phyloP scores from a whole-genome alignment of 1,140 invertebrate species.

The Lethocerus indicus region DNA sequence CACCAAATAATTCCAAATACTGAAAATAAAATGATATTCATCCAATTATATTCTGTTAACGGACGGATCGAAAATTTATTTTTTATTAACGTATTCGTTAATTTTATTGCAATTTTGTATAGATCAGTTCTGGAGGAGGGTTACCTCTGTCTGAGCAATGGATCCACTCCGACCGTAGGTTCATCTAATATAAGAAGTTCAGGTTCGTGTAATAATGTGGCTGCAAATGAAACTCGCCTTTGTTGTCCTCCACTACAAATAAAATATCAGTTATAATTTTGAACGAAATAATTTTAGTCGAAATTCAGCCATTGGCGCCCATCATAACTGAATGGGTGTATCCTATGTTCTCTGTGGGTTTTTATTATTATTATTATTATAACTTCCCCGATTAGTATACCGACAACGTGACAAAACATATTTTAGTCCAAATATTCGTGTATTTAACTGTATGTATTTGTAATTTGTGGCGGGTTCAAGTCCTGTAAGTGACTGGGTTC shows the following conservation, averaged over 20 bases:
- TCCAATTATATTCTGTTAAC: neutral
- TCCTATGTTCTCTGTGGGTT: too few relatives aligned
- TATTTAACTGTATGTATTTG: too few relatives aligned
- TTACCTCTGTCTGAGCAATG: conserved; percentile 68
- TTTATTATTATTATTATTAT: too few relatives aligned
- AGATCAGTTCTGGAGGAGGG: neutral
- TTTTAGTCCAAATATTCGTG: too few relatives aligned
- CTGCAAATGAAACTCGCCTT: conserved; percentile 70
- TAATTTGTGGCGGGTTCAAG: too few relatives aligned
- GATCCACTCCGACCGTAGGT: conserved; percentile 84
- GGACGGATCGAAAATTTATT: neutral
- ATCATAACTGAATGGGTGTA: too few relatives aligned
- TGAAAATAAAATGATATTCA: conserved; percentile 22
- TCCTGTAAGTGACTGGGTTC: too few relatives aligned
- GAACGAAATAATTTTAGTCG: too few relatives aligned
- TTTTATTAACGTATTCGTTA: neutral
- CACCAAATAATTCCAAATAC: conserved; percentile 83
- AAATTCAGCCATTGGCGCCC: too few relatives aligned
- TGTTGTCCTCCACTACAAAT: conserved; percentile 75
- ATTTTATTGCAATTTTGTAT: neutral
- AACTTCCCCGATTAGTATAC: too few relatives aligned
- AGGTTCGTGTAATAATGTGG: conserved; percentile 71
- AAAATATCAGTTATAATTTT: conserved; percentile 1
- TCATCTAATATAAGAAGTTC: conserved; percentile 84
- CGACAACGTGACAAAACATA: too few relatives aligned